Base-by-base conservation (phyloP, 1,140 invertebrate species). In the Carcinoscorpius rotundicauda region DNA sequence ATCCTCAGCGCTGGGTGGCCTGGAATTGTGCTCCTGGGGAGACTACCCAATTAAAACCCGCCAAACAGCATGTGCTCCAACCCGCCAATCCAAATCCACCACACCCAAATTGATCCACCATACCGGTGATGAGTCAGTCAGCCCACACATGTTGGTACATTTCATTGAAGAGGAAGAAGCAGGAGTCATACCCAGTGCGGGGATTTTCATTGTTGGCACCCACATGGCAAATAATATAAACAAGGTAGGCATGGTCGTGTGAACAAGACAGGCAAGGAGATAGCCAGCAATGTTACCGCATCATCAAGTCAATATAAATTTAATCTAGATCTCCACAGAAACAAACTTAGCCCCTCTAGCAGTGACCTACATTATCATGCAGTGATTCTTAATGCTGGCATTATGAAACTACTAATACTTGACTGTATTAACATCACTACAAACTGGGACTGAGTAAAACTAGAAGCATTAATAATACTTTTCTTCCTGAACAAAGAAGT, bases 1-100 rank as follows among this genome's bases (percentile, higher is more conserved):
- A 84, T 98, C 95, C 85, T 95, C 89, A 79, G 94, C 86, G 74
- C 84, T 86, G 78, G 90, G 87, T 78, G 86, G 84, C 81, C 88
- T 86, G 82, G 88, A 87, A 51, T 10, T 51, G 49, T 64, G 59
- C 29, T 57, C 62, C 10, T 63, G 55, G 11, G 11, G 10, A n/a
- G n/a, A 9, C 53, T 9, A 5, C 29, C 29, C 29, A 29, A 29
- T 29, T 29, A 29, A 29, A 63, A 11, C 62, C n/a, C 9, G 49
- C 11, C 10, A 6, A 29, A 29, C 62, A 51, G 11, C 10, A 52
- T 11, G n/a, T 29, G 52, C n/a, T 29, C 8, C 50, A 49, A 4
- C 5, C 5, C 11, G 56, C 51, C 49, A 58, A 58, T 53, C 6
- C 52, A n/a, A 48, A 51, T 48, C 61, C 29, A 29, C 29, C 29